Evolutionary conservation across 2,797 vertebrate species (phyloP), one percentile per base, ranked within the genome.

Genomic region (Eulemur albifrons): DNA sequence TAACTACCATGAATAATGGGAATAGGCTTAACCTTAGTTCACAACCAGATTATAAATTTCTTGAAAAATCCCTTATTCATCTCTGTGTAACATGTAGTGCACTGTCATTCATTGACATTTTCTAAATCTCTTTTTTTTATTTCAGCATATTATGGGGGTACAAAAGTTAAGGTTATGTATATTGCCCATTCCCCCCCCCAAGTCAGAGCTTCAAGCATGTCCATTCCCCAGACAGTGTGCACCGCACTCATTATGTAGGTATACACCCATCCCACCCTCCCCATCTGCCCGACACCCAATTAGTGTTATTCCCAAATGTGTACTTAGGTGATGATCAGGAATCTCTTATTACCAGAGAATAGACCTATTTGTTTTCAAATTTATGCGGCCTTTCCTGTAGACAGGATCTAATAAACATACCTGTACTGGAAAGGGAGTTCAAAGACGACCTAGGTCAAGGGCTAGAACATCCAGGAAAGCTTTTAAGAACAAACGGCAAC

Each of bases 401-500:
- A 92, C 17, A 70, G 27, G 13, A 18, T 38, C 82, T 95, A 88
- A 75, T 43, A 90, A 72, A 88, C n/a, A 88, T 17, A 27, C 27
- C 38, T 52, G 1, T 70, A 45, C 25, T 83, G 35, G 75, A 63
- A 92, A 84, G 25, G 23, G 54, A 69, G 50, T 67, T 95, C 40
- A 77, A 73, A 93, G 52, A 90, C 35, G 11, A 82, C 13, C 38
- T 82, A n/a, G 18, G 61, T 86, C 61, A 82, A 96, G 83, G 54
- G 61, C 27, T 72, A 86, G 10, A 57, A 52, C 30, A 40, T 93
- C 20, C 8, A 77, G 75, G 40, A 11, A 77, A 38, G 30, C 63
- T 67, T 84, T 88, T 75, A 79, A 70, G 59, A 95, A 73, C 17
- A 96, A 88, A 94, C 69, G 65, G 91, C 75, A 84, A 76, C 25